Base-by-base conservation (phyloP, 1,140 invertebrate species). In the Trissolcus basalis region DNA sequence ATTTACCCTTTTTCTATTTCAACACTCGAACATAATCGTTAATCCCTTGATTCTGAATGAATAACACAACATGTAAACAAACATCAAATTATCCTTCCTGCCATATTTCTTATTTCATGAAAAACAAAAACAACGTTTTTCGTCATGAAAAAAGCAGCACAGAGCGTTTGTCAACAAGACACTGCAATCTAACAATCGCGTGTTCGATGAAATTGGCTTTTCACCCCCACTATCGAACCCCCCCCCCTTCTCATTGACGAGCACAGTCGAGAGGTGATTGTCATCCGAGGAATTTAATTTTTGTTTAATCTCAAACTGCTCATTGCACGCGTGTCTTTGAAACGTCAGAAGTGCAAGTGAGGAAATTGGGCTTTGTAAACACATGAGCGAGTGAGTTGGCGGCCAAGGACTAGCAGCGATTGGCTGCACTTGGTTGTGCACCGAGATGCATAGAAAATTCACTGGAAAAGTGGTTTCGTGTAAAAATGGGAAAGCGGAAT, bases 201-300 rank as follows among this genome's bases (percentile, higher is more conserved):
- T 64, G 19, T 13, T 67, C 45, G 33, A 67, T 67, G 63, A 49
- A 54, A 67, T 56, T 56, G 10, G 13, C 9, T 65, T 48, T 27
- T 54, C 12, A 13, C 16, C 51, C 51, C 50, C 50, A 33, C 51
- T 43, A 65, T 35, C 44, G 15, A 43, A n/a, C n/a, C 36, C 13
- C 48, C 53, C 33, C 51, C 9, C 48, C 10, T 19, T 33, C 10
- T 6, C 10, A 36, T 48, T 27, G 41, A 45, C 54, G 12, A 16
- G 15, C 11, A 50, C 19, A 27, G 16, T 27, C 36, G 39, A 11
- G 12, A 61, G 47, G 53, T 56, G 51, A 71, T 63, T 64, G 68
- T 71, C 68, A 63, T 41, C 56, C 48, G 32, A 53, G 59, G 68
- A 64, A 71, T 63, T 71, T 47, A 71, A 71, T 71, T 71, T 63